phyloP scores from a whole-genome alignment of 2,113 vertebrate genomes.

The Lampris incognitus region DNA sequence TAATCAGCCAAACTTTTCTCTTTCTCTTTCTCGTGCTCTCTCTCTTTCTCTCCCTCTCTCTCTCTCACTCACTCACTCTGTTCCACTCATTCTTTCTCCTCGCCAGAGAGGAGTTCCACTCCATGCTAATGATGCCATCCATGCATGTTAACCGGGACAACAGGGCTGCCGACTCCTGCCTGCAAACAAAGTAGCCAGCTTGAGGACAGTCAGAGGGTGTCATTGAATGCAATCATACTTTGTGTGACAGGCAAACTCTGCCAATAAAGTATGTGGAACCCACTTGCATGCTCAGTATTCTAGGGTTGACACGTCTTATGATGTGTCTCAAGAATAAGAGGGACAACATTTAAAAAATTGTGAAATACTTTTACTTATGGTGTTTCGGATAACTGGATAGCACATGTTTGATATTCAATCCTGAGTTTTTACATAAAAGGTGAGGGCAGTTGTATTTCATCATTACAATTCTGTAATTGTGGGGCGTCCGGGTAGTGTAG shows the following conservation, averaged over 20 bases:
- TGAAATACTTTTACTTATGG: too few relatives aligned
- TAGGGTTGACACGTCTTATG: too few relatives aligned
- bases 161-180: not conserved
- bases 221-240: not conserved
- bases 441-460: too few relatives aligned
- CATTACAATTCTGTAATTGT: too few relatives aligned
- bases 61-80: not conserved
- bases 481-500: too few relatives aligned
- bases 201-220: not conserved
- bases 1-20: not conserved
- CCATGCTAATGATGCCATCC: constrained; percentile 7
- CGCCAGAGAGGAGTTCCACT: not conserved
- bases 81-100: constrained; percentile 1
- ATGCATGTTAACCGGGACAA: not conserved
- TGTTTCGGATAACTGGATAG: too few relatives aligned
- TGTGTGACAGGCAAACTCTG: not conserved
- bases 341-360: too few relatives aligned
- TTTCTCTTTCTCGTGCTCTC: constrained; percentile 8
- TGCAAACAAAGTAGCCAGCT: not conserved
- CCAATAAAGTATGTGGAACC: too few relatives aligned
- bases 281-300: too few relatives aligned
- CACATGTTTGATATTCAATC: too few relatives aligned
- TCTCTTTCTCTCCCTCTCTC: not conserved
- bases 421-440: too few relatives aligned
- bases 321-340: too few relatives aligned